Percentiles rank a stretch among this genome's conserved stretches.
phyloP scores from a whole-genome alignment of 2,797 vertebrate species.

The Allobates femoralis region DNA sequence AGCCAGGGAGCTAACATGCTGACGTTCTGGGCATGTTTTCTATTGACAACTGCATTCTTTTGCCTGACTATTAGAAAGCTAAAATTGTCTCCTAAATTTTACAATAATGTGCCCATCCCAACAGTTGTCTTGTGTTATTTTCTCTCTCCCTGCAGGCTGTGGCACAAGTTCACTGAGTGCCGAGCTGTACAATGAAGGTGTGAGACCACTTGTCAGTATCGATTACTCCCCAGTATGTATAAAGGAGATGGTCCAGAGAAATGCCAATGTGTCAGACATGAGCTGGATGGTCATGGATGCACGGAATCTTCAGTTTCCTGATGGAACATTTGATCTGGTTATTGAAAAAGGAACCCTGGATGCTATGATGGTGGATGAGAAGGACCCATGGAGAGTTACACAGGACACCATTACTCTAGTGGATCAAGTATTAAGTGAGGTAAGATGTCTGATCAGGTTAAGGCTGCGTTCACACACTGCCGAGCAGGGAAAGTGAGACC shows the following conservation, averaged over 20 bases:
- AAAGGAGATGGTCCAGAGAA: conserved; percentile 78
- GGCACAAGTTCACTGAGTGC: conserved; percentile 89
- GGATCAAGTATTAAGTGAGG: conserved; percentile 79
- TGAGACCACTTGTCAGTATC: conserved; percentile 84
- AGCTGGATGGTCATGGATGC: conserved; percentile 90
- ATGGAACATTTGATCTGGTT: conserved; percentile 82
- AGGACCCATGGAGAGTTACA: conserved; percentile 83
- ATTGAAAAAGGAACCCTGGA: conserved; percentile 91
- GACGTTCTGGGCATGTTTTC: background rate
- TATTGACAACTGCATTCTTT: background rate
- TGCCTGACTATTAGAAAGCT: background rate
- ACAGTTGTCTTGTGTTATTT: background rate
- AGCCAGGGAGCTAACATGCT: too few species aligned
- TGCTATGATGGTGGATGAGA: conserved; percentile 87
- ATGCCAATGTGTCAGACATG: conserved; percentile 77
- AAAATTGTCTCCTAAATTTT: background rate
- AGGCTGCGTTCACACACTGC: background rate
- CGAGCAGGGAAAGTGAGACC: too few species aligned
- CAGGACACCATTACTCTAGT: conserved; percentile 72
- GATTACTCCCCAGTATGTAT: conserved; percentile 91
- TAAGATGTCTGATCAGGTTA: conserved; percentile 50
- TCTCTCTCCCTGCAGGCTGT: conserved; percentile 78
- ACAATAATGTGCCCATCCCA: background rate
- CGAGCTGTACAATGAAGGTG: conserved; percentile 82
- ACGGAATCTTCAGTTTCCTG: conserved; percentile 78